Conservation (phyloP, 2,888 invertebrate species). For the Stenodema calcarata region DNA sequence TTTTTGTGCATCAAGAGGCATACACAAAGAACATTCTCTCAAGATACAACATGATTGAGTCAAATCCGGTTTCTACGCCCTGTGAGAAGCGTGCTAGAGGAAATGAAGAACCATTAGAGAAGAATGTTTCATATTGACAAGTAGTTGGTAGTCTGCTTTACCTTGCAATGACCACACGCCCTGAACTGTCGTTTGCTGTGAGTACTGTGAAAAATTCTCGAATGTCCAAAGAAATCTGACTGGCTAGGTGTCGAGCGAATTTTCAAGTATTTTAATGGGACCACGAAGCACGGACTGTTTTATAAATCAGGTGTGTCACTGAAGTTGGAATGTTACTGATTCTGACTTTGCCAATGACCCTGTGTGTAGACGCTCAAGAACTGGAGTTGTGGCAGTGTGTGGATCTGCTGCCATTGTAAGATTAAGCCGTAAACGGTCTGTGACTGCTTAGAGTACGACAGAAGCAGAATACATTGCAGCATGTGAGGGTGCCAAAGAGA, state of each 20-base stretch:
- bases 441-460: too few relatives aligned
- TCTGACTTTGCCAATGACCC: slow-evolving; percentile 21
- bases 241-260: too few relatives aligned
- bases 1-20: too few relatives aligned
- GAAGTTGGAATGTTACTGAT: background rate
- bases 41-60: background rate
- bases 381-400: background rate
- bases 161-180: slow-evolving; percentile 16
- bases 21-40: too few relatives aligned
- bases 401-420: too few relatives aligned
- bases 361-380: too few relatives aligned
- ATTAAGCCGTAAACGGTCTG: too few relatives aligned
- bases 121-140: slow-evolving; percentile 15
- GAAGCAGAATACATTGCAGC: too few relatives aligned
- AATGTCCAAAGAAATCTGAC: slow-evolving; percentile 20
- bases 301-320: background rate
- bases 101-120: background rate
- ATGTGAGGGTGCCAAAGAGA: too few relatives aligned
- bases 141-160: slow-evolving; percentile 22
- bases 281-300: background rate
- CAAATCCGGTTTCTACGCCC: background rate
- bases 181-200: slow-evolving; percentile 29
- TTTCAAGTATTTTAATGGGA: background rate
- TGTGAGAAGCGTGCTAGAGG: background rate
- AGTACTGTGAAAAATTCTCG: slow-evolving; percentile 14